These are phyloP conservation scores for Peribatodes rhomboidaria DNA, from an alignment of 2,888 invertebrate genomes.

Conservation along the genomic window DNA sequence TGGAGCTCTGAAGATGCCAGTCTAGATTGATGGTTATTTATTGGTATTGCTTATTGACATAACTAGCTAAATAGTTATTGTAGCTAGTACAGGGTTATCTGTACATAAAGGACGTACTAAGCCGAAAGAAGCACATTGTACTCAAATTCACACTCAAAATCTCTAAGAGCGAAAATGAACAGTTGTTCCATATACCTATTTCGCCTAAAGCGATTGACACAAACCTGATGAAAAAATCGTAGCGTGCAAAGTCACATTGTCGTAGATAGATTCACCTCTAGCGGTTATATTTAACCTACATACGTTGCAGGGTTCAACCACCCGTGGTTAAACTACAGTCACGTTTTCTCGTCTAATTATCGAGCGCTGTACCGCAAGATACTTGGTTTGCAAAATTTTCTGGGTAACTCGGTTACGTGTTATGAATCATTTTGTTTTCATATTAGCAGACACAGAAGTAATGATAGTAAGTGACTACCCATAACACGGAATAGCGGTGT, in stretches of 20 bases:
- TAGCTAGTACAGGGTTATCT: too few species aligned
- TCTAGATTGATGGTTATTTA: neutral
- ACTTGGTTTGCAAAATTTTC: constrained; percentile 11
- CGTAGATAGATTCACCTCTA: constrained; percentile 1
- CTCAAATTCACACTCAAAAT: too few species aligned
- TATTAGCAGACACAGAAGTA: neutral
- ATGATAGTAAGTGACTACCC: neutral
- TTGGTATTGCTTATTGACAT: too few species aligned
- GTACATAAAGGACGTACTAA: neutral
- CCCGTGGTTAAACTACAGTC: constrained; percentile 17
- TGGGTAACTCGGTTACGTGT: constrained; percentile 35
- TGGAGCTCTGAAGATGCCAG: neutral
- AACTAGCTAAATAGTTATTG: too few species aligned
- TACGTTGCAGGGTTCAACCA: constrained; percentile 22
- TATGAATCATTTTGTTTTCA: constrained; percentile 31
- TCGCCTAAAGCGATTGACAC: too few species aligned
- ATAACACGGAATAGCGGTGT: constrained; percentile 15
- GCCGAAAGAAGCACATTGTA: too few species aligned
- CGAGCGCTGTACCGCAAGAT: constrained; percentile 7
- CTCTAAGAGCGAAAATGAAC: too few species aligned
- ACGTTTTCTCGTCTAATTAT: constrained; percentile 26
- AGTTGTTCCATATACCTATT: too few species aligned
- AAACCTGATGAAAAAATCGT: neutral
- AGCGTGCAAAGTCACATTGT: constrained; percentile 1
- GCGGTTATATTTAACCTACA: constrained; percentile 17